A percentile compares a stretch with the other conserved stretches of the same genome.
Evolutionary conservation across 1,140 invertebrate genomes (phyloP).

Genomic region (Hydropsyche tenuis): DNA sequence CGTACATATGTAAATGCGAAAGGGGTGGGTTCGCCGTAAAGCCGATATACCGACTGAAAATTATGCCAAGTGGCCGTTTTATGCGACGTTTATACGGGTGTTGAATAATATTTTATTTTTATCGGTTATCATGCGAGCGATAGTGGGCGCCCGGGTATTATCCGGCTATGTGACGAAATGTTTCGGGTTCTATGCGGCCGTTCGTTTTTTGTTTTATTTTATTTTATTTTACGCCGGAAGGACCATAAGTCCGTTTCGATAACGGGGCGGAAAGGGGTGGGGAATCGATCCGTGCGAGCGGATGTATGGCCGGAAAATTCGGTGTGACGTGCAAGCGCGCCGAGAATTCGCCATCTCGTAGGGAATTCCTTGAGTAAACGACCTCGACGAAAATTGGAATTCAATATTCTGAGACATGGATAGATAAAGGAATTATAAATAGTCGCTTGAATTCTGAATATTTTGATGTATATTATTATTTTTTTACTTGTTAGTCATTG

Average conservation of each 20-base stretch:
- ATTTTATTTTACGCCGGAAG: neutral
- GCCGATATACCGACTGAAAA: conserved; percentile 54
- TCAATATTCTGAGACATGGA: neutral
- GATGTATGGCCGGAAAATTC: neutral
- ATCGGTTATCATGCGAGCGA: conserved; percentile 51
- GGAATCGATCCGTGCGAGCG: neutral
- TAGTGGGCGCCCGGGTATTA: conserved; percentile 32
- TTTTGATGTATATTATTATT: too few relatives aligned
- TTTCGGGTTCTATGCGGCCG: neutral
- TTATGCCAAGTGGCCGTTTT: conserved; percentile 62
- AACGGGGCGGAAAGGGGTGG: neutral
- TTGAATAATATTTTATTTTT: conserved; percentile 63
- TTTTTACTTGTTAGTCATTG: too few relatives aligned
- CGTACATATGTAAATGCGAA: conserved; percentile 47
- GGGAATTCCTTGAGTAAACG: conserved; percentile 7
- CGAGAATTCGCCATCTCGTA: neutral
- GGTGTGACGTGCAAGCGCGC: conserved; percentile 15
- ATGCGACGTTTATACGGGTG: conserved; percentile 58
- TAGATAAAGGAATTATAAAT: neutral
- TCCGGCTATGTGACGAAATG: conserved; percentile 18
- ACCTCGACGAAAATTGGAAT: conserved; percentile 9
- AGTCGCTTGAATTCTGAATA: too few relatives aligned
- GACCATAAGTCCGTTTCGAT: conserved; percentile 2
- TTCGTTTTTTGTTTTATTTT: neutral
- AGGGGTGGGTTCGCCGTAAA: conserved; percentile 25